These are phyloP conservation scores for Glossophaga mutica DNA, from an alignment of 2,797 vertebrate species.

Conservation along the genomic window DNA sequence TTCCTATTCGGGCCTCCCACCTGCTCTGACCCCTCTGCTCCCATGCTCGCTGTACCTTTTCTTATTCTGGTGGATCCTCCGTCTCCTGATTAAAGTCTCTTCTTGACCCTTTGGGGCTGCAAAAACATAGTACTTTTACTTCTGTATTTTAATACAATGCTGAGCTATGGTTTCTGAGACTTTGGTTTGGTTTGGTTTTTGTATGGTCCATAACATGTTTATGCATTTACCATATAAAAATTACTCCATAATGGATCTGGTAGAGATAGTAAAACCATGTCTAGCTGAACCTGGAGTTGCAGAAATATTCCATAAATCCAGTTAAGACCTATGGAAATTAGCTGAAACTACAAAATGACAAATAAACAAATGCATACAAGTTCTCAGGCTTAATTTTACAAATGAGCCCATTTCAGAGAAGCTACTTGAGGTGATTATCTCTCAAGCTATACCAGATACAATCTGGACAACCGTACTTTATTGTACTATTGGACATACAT, in stretches of 20 bases:
- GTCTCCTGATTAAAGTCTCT: constrained; percentile 78
- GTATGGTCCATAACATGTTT: background rate
- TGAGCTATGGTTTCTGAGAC: background rate
- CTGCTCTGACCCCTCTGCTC: constrained; percentile 62
- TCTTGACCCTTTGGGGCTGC: constrained; percentile 71
- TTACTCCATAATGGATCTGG: background rate
- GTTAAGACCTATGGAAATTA: background rate
- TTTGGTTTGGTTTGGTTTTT: background rate
- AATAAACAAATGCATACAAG: background rate
- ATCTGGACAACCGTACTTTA: background rate
- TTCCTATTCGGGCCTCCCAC: background rate
- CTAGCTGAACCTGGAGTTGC: background rate
- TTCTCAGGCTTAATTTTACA: background rate
- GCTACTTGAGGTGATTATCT: background rate
- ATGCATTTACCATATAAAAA: background rate
- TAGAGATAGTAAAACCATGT: background rate
- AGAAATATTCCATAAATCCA: background rate
- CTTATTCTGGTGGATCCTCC: constrained; percentile 62
- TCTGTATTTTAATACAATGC: background rate
- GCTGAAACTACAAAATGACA: background rate
- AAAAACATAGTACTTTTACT: background rate
- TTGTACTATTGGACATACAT: background rate
- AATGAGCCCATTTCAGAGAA: background rate
- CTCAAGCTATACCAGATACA: background rate
- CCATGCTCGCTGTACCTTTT: constrained; percentile 65